A percentile compares a stretch with the other conserved stretches of the same genome.
phyloP scores from a whole-genome alignment of 2,797 vertebrate genomes.

The Muscicapa comitata region DNA sequence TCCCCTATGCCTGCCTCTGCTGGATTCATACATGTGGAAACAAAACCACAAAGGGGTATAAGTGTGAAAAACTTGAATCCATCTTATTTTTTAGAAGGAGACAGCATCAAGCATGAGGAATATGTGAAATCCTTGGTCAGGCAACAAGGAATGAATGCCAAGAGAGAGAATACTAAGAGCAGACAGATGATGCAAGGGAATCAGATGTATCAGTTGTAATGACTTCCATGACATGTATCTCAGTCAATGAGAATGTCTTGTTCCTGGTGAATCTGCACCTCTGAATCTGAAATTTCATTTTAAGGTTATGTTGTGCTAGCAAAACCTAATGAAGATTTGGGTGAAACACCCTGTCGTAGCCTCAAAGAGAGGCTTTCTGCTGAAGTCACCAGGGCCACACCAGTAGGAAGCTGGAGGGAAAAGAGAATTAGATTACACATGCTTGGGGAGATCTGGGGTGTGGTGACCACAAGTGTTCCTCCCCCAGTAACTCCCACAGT shows the following conservation, averaged over 20 bases:
- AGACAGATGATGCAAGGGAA: neutral
- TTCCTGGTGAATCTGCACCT: neutral
- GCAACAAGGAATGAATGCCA: no score
- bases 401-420: neutral
- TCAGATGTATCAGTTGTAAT: neutral
- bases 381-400: neutral
- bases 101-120: no score
- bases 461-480: neutral
- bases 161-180: no score
- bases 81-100: no score
- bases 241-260: neutral
- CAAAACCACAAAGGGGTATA: no score
- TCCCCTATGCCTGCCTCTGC: no score
- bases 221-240: neutral
- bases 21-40: no score
- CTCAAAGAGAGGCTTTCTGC: neutral
- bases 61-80: no score
- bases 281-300: neutral
- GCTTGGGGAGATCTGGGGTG: neutral
- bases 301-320: neutral
- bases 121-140: no score
- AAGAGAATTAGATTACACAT: neutral
- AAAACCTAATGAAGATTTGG: neutral
- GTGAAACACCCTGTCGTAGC: neutral
- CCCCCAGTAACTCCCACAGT: neutral